A percentile compares a stretch with the other conserved stretches of the same genome.
phyloP scores from a whole-genome alignment of 2,113 vertebrate species.

The Glareola pratincola region DNA sequence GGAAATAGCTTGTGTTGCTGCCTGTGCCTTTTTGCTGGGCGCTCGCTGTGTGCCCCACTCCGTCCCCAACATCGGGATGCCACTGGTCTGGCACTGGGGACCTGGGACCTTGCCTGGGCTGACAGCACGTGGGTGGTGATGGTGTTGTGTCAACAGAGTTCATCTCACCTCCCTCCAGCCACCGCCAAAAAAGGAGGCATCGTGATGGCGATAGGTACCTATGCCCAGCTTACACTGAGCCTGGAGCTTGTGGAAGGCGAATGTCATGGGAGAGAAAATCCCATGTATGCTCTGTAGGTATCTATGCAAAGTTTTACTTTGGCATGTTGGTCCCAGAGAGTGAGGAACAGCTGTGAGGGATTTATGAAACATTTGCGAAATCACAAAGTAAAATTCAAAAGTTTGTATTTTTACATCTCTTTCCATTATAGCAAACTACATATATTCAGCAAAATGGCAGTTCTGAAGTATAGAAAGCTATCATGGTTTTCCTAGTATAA shows the following conservation, averaged over 20 bases:
- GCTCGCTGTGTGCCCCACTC: accelerated
- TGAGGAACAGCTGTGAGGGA: background rate
- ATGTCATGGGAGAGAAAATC: background rate
- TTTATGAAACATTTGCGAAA: background rate
- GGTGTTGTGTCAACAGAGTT: background rate
- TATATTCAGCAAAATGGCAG: background rate
- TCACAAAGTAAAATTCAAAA: background rate
- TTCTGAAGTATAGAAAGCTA: background rate
- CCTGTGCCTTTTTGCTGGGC: background rate
- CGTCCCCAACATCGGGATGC: background rate
- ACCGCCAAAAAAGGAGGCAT: background rate
- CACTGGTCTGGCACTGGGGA: background rate
- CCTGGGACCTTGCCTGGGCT: background rate
- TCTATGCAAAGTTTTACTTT: background rate
- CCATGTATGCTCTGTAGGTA: accelerated
- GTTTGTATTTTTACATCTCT: background rate
- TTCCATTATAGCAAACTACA: background rate
- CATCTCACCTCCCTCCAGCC: background rate
- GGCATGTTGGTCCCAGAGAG: accelerated
- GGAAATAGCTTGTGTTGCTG: background rate
- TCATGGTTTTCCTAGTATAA: background rate
- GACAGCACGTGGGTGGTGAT: background rate
- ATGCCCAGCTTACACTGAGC: accelerated
- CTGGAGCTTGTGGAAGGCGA: background rate
- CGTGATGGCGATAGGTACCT: accelerated